Base-by-base conservation (phyloP, 2,113 vertebrate species). In the Hydrolagus affinis region DNA sequence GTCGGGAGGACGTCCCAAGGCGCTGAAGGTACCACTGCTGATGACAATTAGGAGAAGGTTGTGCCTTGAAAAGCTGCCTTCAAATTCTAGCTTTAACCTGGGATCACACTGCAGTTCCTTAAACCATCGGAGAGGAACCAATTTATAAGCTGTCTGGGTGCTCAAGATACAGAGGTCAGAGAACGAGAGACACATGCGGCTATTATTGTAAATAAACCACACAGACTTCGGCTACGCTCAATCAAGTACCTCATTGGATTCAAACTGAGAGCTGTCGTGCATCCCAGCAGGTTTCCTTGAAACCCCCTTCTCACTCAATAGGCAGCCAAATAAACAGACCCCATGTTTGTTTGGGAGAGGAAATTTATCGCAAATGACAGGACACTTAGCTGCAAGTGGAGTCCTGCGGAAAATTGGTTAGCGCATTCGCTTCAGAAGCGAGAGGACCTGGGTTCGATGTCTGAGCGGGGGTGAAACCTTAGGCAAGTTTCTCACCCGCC, bases 351-450 rank as follows among this genome's bases (percentile, higher is more conserved):
- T 94, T 93, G 93, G 74, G 90, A 89, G 87, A 93, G 92, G 44
- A 94, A 94, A 94, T 93, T 97, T 95, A 96, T 96, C 94, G 94
- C 95, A 96, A 96, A 95, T 95, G 96, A 95, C 95, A 94, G 93
- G 93, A 95, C 96, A 94, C 95, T 96, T 94, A 92, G 91, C 90
- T 92, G 28, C 66, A 44, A 44, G 44, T 44, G 44, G 44, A 44
- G 6, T 44, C 44, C 44, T 44, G 44, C 44, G 6, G 44, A 3
- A 6, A 1, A 44, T 44, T 44, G 44, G 44, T 44, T 44, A 44
- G 44, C 44, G 44, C 44, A 44, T 6, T 44, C 6, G 44, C 44
- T 44, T 44, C 44, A 44, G 2, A 44, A 44, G 44, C 44, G 44
- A 44, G 44, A 44, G 44, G 44, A 44, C 44, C 44, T 6, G 6